These are phyloP conservation scores for Ectobius pallidus DNA, from an alignment of 2,888 invertebrate species.

Conservation along the genomic window DNA sequence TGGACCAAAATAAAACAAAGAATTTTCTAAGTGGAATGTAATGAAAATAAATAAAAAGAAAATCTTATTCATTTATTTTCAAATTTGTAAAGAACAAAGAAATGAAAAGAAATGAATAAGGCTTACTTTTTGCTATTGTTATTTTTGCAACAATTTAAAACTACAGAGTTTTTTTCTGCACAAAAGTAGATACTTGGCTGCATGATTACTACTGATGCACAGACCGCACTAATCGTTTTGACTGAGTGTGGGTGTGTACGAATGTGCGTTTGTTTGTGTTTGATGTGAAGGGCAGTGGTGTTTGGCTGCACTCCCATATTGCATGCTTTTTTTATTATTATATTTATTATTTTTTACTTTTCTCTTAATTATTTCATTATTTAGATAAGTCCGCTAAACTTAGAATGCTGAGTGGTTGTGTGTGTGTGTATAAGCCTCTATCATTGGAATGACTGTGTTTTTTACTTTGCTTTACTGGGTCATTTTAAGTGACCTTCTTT, in stretches of 20 bases:
- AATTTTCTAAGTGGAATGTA: conserved; percentile 45
- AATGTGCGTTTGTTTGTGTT: conserved; percentile 9
- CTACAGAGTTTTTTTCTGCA: no score
- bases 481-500: background rate
- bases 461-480: background rate
- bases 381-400: no score
- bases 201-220: conserved; percentile 17
- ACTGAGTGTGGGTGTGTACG: conserved; percentile 1
- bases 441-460: background rate
- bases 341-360: background rate
- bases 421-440: background rate
- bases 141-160: no score
- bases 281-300: background rate
- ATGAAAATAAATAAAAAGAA: conserved; percentile 30
- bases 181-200: conserved; percentile 2
- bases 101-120: conserved; percentile 37
- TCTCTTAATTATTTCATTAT: background rate
- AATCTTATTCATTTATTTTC: conserved; percentile 35
- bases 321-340: conserved; percentile 3
- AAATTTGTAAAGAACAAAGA: background rate
- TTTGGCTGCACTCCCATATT: background rate
- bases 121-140: conserved; percentile 31
- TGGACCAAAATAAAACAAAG: conserved; percentile 42
- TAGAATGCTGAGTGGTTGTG: background rate
- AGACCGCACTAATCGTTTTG: no score